A percentile compares a stretch with the other conserved stretches of the same genome.
Conservation (phyloP, 2,113 vertebrate species). For the Etia nguti region DNA sequence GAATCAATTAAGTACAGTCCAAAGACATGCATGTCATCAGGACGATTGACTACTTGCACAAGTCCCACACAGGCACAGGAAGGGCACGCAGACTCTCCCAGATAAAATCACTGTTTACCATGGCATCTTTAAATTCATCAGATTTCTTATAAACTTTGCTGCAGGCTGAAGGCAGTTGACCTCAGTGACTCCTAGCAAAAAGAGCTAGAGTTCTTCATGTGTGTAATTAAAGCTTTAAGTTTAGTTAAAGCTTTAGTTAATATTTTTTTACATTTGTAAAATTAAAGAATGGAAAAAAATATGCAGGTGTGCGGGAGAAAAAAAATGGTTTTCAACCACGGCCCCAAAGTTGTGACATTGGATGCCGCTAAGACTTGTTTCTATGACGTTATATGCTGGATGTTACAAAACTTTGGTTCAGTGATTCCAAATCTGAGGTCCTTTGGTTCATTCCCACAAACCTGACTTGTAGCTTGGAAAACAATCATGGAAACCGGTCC, state of each 20-base stretch:
- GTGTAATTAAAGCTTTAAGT: neutral
- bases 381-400: neutral
- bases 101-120: neutral
- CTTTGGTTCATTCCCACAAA: neutral
- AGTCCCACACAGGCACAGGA: neutral
- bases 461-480: neutral
- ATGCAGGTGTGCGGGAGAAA: neutral
- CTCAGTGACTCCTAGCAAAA: neutral
- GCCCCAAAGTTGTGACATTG: neutral
- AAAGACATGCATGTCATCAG: neutral
- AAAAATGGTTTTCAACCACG: neutral
- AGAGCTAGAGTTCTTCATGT: neutral
- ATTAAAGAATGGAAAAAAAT: neutral
- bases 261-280: neutral
- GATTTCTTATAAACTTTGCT: neutral
- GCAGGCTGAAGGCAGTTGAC: neutral
- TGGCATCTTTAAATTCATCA: neutral
- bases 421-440: neutral
- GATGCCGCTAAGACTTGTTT: neutral
- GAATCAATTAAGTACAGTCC: neutral
- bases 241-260: neutral
- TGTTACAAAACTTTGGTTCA: neutral
- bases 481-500: neutral
- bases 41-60: rapidly evolving
- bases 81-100: neutral